Base-by-base conservation (phyloP, 92 coral and sea anemone species). In the Epizoanthus ramosus region DNA sequence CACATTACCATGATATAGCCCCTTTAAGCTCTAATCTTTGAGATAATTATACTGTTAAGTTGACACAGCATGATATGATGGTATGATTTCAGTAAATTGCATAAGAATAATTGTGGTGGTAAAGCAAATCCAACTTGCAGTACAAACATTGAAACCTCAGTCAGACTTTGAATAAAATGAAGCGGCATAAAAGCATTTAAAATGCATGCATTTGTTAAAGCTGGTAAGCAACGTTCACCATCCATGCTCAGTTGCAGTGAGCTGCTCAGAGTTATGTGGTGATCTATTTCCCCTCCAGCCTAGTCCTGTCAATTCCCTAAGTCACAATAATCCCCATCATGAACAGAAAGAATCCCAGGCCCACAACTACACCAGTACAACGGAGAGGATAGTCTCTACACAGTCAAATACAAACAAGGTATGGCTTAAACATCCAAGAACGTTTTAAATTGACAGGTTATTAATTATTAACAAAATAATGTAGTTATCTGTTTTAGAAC, bases 321-420 rank as follows among this genome's bases (percentile, higher is more conserved):
- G 71, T 28, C 71, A 67, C 71, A 67, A 67, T 67, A 67, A 67
- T 67, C 71, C 71, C 71, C 71, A 19, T 67, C 71, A 67, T 59
- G 25, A 25, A 75, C 81, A 75, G 81, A 75, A 75, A 58, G 81
- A 75, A 53, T 75, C 81, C 68, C 81, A 75, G 56, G 64, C 68
- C 61, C 81, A 58, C 52, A 75, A 75, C 81, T 59, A 75, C 35
- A 75, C 91, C 43, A 92, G 87, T 57, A 72, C 89, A 65, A 89
- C 91, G 70, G 96, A 92, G 83, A 84, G 91, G 80, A 73, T 87
- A 15, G 74, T 85, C 3, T 87, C 96, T 23, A 84, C 97, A 53
- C 68, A 75, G 28, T 89, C 97, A 37, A 91, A 68, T 16, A 93
- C 97, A 68, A 93, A 91, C 90, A 93, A 93, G 97, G 97, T 93